phyloP scores from a whole-genome alignment of 2,113 vertebrate species.

The Coptodon rendalli region DNA sequence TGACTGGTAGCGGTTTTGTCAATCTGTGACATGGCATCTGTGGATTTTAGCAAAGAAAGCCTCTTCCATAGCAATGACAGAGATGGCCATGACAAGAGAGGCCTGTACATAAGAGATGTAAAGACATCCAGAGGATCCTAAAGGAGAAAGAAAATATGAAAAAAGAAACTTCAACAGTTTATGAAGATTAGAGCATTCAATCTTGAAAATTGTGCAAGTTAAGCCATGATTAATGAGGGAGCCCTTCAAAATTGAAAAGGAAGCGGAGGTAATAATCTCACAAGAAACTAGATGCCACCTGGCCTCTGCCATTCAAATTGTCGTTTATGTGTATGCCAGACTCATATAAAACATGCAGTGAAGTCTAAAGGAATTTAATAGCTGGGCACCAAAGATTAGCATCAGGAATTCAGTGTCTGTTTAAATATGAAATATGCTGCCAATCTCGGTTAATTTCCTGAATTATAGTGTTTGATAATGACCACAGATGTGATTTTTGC shows the following conservation, averaged over 20 bases:
- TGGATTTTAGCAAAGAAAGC: neutral
- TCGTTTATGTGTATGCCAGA: neutral
- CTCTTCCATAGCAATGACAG: neutral
- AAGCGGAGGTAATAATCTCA: neutral
- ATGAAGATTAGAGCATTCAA: neutral
- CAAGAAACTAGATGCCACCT: neutral
- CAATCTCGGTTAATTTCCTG: neutral
- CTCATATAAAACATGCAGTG: neutral
- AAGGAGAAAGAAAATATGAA: neutral
- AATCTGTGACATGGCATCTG: neutral
- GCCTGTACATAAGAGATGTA: neutral
- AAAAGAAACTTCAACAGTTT: neutral
- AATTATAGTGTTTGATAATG: neutral
- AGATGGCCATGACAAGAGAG: neutral
- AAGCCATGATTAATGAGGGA: neutral
- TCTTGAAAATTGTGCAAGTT: neutral
- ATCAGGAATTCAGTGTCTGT: neutral
- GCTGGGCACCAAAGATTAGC: neutral
- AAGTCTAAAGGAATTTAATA: neutral
- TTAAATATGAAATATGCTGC: neutral
- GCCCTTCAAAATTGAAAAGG: neutral
- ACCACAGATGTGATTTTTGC: neutral
- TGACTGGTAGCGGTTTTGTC: neutral
- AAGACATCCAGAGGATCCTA: neutral
- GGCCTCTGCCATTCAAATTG: neutral